These are phyloP conservation scores for Clytia hemisphaerica DNA, from an alignment of 30 jellyfish, hydroid and myxozoan genomes.

Conservation along the genomic window DNA sequence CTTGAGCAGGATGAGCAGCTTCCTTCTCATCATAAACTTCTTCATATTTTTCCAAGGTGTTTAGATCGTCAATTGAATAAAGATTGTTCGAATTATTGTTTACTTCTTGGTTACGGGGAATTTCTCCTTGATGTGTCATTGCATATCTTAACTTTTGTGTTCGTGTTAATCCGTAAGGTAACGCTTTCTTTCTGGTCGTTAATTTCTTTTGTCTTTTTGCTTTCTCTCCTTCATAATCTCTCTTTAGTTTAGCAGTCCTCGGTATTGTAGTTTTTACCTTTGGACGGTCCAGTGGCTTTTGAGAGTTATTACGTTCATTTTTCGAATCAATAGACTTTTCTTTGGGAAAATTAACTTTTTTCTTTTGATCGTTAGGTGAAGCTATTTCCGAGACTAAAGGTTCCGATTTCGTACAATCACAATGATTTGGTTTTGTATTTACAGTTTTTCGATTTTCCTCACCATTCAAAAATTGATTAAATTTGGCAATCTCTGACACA, in stretches of 20 bases:
- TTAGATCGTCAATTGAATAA: too few relatives aligned
- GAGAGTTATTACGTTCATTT: too few relatives aligned
- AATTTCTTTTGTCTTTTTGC: not conserved
- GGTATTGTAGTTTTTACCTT: too few relatives aligned
- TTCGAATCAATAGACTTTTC: too few relatives aligned
- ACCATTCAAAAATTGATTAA: not conserved
- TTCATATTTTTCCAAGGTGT: too few relatives aligned
- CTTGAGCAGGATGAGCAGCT: too few relatives aligned
- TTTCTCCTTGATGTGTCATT: not conserved
- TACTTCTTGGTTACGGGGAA: not conserved
- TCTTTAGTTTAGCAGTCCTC: too few relatives aligned
- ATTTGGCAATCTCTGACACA: not conserved
- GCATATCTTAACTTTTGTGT: conserved; percentile 5
- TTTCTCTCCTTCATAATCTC: not conserved
- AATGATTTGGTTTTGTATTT: too few relatives aligned
- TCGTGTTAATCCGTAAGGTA: conserved; percentile 12
- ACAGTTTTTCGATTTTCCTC: not conserved
- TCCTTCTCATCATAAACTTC: too few relatives aligned
- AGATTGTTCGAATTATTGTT: too few relatives aligned
- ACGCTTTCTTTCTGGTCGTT: not conserved
- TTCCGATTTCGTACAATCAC: too few relatives aligned
- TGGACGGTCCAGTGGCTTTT: too few relatives aligned
- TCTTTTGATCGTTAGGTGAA: not conserved
- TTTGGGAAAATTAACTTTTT: conserved; percentile 1
- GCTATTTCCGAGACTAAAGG: not conserved